A percentile compares a stretch with the other conserved stretches of the same genome.
Evolutionary conservation across 2,888 invertebrate genomes (phyloP).

Genomic region (Lasius platythorax): DNA sequence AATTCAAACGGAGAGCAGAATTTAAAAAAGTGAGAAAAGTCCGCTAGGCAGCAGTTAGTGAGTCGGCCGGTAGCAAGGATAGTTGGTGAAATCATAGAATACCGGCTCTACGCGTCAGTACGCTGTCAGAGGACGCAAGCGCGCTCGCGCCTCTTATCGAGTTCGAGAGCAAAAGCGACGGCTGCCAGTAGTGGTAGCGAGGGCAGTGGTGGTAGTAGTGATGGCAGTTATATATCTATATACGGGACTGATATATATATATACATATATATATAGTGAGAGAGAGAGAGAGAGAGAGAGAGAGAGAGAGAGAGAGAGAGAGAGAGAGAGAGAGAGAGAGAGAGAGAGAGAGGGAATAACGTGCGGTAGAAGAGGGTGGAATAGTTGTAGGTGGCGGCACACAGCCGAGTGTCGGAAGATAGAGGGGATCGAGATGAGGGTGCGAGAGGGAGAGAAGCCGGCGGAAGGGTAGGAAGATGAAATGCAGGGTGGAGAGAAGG

Average conservation of each 20-base stretch:
- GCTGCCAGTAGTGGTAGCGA: constrained; percentile 69
- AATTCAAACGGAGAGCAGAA: neutral
- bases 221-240: constrained; percentile 51
- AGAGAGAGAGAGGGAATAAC: constrained; percentile 52
- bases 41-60: constrained; percentile 61
- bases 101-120: constrained; percentile 70
- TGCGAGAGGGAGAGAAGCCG: constrained; percentile 37
- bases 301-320: constrained; percentile 13
- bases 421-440: constrained; percentile 61
- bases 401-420: constrained; percentile 69
- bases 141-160: constrained; percentile 83
- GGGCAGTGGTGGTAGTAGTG: constrained; percentile 52
- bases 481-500: constrained; percentile 59
- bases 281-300: too few relatives aligned
- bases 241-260: constrained; percentile 56
- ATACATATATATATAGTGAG: too few relatives aligned
- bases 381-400: constrained; percentile 73
- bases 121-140: constrained; percentile 78
- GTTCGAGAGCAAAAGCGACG: constrained; percentile 82
- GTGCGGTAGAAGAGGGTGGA: constrained; percentile 60
- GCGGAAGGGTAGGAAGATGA: constrained; percentile 42
- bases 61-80: constrained; percentile 70
- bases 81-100: constrained; percentile 76
- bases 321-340: too few relatives aligned
- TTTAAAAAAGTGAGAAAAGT: constrained; percentile 54